Conservation (phyloP, 2,888 invertebrate genomes). For the Limnephilus auricula region DNA sequence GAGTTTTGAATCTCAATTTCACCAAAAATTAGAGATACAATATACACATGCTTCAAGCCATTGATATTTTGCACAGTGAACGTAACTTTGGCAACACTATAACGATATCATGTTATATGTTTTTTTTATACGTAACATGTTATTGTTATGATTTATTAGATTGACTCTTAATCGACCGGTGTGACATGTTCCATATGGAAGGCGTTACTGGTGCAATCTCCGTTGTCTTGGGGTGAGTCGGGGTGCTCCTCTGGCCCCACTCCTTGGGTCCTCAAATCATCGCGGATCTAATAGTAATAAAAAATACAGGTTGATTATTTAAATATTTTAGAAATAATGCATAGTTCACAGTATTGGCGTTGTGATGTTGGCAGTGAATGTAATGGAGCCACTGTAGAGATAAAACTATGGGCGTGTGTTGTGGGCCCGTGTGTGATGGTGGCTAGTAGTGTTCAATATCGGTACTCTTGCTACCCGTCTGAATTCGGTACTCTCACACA, state of each 20-base stretch:
- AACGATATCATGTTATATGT: background rate
- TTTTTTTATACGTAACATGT: background rate
- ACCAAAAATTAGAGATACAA: background rate
- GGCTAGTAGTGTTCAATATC: too few species aligned
- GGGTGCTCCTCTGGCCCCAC: constrained; percentile 80
- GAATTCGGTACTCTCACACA: too few species aligned
- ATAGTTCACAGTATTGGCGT: background rate
- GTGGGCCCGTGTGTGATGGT: too few species aligned
- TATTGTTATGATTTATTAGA: background rate
- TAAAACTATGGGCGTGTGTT: too few species aligned
- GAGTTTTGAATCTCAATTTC: background rate
- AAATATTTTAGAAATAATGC: background rate
- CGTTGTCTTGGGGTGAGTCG: constrained; percentile 78
- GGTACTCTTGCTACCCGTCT: too few species aligned
- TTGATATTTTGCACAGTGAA: background rate
- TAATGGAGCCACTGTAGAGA: background rate
- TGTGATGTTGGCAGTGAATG: background rate
- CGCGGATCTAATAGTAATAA: constrained; percentile 75
- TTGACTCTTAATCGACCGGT: constrained; percentile 22
- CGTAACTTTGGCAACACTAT: background rate
- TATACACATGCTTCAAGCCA: background rate
- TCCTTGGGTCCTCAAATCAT: constrained; percentile 80
- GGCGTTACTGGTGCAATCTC: constrained; percentile 81
- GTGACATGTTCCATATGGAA: constrained; percentile 72
- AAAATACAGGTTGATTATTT: background rate